These are phyloP conservation scores for Oxygymnocypris stewartii DNA, from an alignment of 2,113 vertebrate species.

Conservation along the genomic window DNA sequence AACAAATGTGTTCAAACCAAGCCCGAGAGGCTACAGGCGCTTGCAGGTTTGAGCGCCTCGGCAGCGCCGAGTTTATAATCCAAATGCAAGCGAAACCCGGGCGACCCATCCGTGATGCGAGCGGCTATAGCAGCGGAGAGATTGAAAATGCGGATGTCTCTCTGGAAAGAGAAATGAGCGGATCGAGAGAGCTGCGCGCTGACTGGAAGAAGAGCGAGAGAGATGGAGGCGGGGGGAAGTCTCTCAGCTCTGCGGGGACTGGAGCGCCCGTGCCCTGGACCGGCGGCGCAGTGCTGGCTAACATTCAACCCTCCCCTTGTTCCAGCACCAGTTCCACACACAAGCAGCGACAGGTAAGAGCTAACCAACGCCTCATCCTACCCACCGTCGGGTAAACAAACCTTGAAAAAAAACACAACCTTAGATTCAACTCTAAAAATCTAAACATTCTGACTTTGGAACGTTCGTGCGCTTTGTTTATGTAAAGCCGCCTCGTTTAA, in stretches of 20 bases:
- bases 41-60: background rate
- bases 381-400: slow-evolving; percentile 53
- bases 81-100: slow-evolving; percentile 18
- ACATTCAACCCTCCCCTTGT: slow-evolving; percentile 91
- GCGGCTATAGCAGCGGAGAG: slow-evolving; percentile 40
- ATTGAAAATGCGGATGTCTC: slow-evolving; percentile 66
- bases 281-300: slow-evolving; percentile 94
- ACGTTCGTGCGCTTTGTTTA: slow-evolving; percentile 20
- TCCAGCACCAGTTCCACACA: slow-evolving; percentile 77
- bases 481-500: slow-evolving; percentile 55
- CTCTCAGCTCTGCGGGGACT: slow-evolving; percentile 88
- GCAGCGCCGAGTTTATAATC: slow-evolving; percentile 25
- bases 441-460: slow-evolving; percentile 15
- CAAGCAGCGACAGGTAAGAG: slow-evolving; percentile 73
- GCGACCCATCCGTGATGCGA: slow-evolving; percentile 36
- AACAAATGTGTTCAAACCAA: background rate
- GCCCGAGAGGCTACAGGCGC: background rate
- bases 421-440: slow-evolving; percentile 5
- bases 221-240: slow-evolving; percentile 93
- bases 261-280: slow-evolving; percentile 86
- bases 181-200: slow-evolving; percentile 74
- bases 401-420: background rate
- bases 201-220: slow-evolving; percentile 82
- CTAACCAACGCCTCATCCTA: slow-evolving; percentile 56
- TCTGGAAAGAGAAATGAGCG: slow-evolving; percentile 73